Base-by-base conservation (phyloP, 35 echinoderm and acorn worm species). In the Ptychodera flava region DNA sequence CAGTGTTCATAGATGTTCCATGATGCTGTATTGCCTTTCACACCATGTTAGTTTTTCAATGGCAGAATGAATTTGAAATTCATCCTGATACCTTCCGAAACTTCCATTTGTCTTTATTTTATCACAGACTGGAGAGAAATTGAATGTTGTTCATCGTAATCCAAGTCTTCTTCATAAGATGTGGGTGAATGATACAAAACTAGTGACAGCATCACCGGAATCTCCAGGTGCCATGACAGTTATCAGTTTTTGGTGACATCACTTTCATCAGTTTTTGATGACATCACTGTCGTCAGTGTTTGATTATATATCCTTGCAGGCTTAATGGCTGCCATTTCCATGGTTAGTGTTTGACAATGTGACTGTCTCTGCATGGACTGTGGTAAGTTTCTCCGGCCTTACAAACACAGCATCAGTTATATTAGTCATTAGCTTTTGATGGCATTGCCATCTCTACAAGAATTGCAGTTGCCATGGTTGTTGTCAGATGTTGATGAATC, bases 121-220 rank as follows among this genome's bases (percentile, higher is more conserved):
- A 27, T 0, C 83, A 32, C 88, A 94, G 87, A 93, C 90, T 80
- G 95, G 95, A 1, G 88, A 89, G 37, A 76, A 91, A 1, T 78
- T 97, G 31, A 97, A 97, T 85, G 95, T 93, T 14, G 89, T 93
- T 16, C 95, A 97, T 89, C 82, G 95, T 16, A 97, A 97, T 64
- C 95, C 95, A 30, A 97, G 88, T 78, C 87, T 97, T 27, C 89
- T 97, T 1, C 95, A 97, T 81, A 33, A 91, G 31, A 97, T 97
- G 86, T 97, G 95, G 95, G 86, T 92, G 1, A 97, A 88, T 78
- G 92, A 93, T 78, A 97, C 95, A 37, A 91, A 89, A 78, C 87
- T 97, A 31, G 84, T 97, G 22, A 97, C 92, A 15, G 95, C 95
- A 76, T 97, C 95, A 10, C 95, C 95, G 0, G 92, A 97, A 85